These are phyloP conservation scores for Pseudochromis fuscus DNA, from an alignment of 2,797 vertebrate genomes.

Conservation along the genomic window DNA sequence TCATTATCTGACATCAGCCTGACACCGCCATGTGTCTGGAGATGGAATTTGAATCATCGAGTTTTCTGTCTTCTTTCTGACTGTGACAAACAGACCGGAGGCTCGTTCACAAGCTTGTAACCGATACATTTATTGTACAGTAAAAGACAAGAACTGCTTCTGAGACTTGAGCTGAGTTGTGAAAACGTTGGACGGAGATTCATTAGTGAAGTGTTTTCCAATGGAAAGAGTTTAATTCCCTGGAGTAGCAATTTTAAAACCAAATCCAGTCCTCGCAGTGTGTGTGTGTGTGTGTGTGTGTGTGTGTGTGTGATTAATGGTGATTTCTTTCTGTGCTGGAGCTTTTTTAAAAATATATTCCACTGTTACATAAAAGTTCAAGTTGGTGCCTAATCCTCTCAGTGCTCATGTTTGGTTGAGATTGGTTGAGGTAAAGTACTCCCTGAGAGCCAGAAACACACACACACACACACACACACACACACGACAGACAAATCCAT, in stretches of 20 bases:
- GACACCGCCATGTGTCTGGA: conserved; percentile 41
- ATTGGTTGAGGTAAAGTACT: conserved; percentile 30
- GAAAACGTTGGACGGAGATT: neutral
- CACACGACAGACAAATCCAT: conserved; percentile 59
- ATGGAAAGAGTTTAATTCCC: neutral
- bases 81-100: conserved; percentile 6
- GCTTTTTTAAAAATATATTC: neutral
- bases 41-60: conserved; percentile 48
- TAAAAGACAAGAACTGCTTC: neutral
- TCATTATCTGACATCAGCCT: conserved; percentile 63
- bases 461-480: conserved; percentile 56
- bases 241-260: too few relatives aligned
- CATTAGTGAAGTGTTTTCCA: neutral
- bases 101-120: neutral
- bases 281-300: neutral
- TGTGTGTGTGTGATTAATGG: neutral
- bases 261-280: neutral
- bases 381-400: conserved; percentile 2
- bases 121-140: neutral
- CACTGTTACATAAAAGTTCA: neutral
- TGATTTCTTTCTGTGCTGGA: neutral
- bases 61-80: conserved; percentile 6
- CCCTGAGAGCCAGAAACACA: conserved; percentile 41
- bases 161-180: neutral
- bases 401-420: conserved; percentile 24